A percentile compares a stretch with the other conserved stretches of the same genome.
Conservation (phyloP, 2,113 vertebrate genomes). For the Axis porcinus region DNA sequence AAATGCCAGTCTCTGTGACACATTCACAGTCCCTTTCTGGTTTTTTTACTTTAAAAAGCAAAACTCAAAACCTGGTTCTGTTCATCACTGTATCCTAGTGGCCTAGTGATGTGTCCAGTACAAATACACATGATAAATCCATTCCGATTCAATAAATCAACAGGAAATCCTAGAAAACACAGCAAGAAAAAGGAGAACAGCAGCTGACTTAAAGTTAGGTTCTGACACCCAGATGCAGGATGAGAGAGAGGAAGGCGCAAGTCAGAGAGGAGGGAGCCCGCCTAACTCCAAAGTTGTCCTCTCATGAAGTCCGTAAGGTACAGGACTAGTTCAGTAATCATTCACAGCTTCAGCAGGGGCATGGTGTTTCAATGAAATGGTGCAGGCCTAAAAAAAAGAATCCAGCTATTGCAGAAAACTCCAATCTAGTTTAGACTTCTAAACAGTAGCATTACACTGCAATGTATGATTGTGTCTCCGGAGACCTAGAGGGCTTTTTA, state of each 20-base stretch:
- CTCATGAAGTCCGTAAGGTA: background rate
- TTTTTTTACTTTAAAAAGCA: background rate
- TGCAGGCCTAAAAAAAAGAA: background rate
- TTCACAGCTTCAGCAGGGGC: background rate
- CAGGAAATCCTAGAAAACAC: background rate
- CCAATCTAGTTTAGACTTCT: background rate
- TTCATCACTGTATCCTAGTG: background rate
- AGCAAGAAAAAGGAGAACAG: background rate
- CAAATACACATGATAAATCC: background rate
- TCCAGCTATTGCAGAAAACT: background rate
- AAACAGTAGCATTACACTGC: background rate
- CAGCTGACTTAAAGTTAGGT: background rate
- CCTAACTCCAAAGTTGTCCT: background rate
- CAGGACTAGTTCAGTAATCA: accelerated
- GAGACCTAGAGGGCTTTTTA: background rate
- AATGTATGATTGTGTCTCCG: background rate
- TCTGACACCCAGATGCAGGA: too few relatives aligned
- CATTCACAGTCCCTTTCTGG: background rate
- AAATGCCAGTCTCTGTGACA: background rate
- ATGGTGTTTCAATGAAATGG: background rate
- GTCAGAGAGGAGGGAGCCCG: background rate
- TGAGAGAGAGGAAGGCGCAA: too few relatives aligned
- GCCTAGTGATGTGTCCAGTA: background rate
- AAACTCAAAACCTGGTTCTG: background rate
- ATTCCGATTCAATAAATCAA: background rate